Base-by-base conservation (phyloP, 2,113 vertebrate species). In the Oreocharis arfaki region DNA sequence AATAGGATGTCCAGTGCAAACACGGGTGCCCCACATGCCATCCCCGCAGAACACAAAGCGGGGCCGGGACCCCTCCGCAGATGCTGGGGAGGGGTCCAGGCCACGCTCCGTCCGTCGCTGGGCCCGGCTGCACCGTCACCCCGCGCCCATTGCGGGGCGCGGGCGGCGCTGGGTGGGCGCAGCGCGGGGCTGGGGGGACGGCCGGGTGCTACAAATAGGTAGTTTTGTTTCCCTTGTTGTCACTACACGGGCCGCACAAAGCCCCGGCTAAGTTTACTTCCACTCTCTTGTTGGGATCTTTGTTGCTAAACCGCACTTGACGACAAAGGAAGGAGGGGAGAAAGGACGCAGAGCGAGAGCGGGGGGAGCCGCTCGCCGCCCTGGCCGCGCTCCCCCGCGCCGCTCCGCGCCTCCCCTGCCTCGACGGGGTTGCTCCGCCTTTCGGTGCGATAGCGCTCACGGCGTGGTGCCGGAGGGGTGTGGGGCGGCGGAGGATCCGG, bases 201-300 rank as follows among this genome's bases (percentile, higher is more conserved):
- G 98, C 98, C 97, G 32, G 42, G 27, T 11, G 97, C 98, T 98
- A 98, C 98, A 98, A 98, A 98, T 97, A 98, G 98, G 97, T 97
- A 98, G 96, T 98, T 99, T 98, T 99, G 98, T 98, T 98, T 98
- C 98, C 96, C 97, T 98, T 98, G 98, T 98, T 99, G 98, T 98
- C 97, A 93, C 97, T 98, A 98, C 98, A 98, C 97, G 97, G 96
- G 97, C 97, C 87, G 96, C 97, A 99, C 98, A 99, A 99, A 99
- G 98, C 97, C 96, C 84, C 94, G 96, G 98, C 98, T 98, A 98
- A 98, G 98, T 98, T 98, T 98, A 98, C 98, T 98, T 98, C 98
- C 97, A 98, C 97, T 96, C 97, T 97, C 97, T 97, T 98, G 97
- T 98, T 97, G 98, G 95, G 94, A 98, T 97, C 96, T 98, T 98